A percentile compares a stretch with the other conserved stretches of the same genome.
Evolutionary conservation across 2,797 vertebrate species (phyloP).

Genomic region (Schizopygopsis pylzovi): DNA sequence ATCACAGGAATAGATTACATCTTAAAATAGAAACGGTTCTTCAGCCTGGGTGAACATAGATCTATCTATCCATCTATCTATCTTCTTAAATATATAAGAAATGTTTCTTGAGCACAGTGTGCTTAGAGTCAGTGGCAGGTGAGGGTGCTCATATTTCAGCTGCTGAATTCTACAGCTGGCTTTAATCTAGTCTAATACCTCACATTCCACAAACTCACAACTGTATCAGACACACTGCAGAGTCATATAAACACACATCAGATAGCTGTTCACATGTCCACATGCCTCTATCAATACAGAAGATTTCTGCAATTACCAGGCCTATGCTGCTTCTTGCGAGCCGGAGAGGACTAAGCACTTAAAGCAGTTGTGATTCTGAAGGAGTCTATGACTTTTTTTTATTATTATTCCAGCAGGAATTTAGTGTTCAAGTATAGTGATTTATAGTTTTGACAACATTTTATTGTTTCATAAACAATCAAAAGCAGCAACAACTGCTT

Average conservation of each 20-base stretch:
- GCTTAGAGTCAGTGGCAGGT: conserved; percentile 2
- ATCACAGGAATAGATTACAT: background rate
- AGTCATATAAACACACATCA: background rate
- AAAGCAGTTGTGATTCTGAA: background rate
- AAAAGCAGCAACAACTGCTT: background rate
- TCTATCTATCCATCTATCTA: background rate
- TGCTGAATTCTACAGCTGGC: conserved; percentile 22
- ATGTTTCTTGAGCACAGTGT: background rate
- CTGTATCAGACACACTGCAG: conserved; percentile 6
- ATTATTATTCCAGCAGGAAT: background rate
- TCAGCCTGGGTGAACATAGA: background rate
- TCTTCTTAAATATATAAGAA: background rate
- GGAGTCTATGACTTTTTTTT: background rate
- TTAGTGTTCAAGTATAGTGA: background rate
- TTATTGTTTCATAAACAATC: background rate
- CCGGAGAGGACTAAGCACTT: background rate
- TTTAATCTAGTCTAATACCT: conserved; percentile 25
- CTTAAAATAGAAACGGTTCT: background rate
- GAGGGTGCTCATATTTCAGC: conserved; percentile 35
- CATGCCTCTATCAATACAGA: background rate
- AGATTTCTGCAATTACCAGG: background rate
- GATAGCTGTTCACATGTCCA: background rate
- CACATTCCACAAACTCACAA: conserved; percentile 27
- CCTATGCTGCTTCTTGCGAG: background rate
- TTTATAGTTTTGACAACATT: background rate